phyloP scores from a whole-genome alignment of 2,888 invertebrate species.

The Rugalucina vietnamica region DNA sequence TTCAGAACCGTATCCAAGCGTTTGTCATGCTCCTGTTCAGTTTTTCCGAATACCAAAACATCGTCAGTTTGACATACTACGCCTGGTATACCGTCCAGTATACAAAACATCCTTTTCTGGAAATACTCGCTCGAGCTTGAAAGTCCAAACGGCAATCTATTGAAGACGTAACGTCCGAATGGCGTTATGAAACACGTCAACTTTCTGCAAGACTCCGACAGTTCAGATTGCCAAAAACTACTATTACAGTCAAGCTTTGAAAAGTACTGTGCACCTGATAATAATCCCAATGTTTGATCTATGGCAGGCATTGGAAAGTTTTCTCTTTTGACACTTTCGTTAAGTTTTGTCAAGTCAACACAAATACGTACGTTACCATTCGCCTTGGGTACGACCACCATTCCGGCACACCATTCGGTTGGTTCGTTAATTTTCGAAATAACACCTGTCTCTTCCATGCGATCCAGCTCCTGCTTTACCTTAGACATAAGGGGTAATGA shows the following conservation, averaged over 20 bases:
- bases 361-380: constrained; percentile 43
- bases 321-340: constrained; percentile 42
- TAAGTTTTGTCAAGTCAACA: constrained; percentile 49
- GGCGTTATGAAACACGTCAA: constrained; percentile 70
- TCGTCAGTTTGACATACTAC: constrained; percentile 53
- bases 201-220: constrained; percentile 33
- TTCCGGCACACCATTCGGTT: constrained; percentile 80
- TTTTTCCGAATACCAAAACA: constrained; percentile 32
- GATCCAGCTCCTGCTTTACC: constrained; percentile 76
- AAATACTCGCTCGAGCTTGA: constrained; percentile 83
- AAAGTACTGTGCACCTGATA: constrained; percentile 42
- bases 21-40: constrained; percentile 40
- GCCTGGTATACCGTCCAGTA: constrained; percentile 43
- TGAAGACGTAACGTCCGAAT: constrained; percentile 67
- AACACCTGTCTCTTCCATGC: constrained; percentile 69
- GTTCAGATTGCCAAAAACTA: constrained; percentile 49
- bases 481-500: constrained; percentile 75
- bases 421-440: constrained; percentile 75
- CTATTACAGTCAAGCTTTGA: constrained; percentile 57
- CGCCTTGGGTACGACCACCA: constrained; percentile 77
- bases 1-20: constrained; percentile 27
- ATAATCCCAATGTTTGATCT: constrained; percentile 26
- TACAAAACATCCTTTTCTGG: constrained; percentile 81
- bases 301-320: constrained; percentile 32
- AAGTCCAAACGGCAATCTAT: constrained; percentile 68